Evolutionary conservation across 2,888 invertebrate genomes (phyloP), one percentile per base, ranked within the genome.

Genomic region (Eupithecia inturbata): DNA sequence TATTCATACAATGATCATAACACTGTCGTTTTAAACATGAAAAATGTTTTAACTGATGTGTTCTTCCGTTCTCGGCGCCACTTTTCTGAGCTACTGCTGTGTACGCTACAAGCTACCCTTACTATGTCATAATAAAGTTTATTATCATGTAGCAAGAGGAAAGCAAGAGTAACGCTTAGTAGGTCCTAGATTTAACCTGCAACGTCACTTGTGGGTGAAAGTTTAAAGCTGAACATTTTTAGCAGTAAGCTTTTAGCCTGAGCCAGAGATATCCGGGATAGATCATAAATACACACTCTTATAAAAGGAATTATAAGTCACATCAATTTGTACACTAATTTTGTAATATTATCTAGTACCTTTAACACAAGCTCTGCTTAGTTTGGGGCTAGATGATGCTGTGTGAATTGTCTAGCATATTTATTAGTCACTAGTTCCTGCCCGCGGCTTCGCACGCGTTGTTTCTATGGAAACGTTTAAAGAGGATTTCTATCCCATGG

Each of bases 41-140:
- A 76, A 73, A 77, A 76, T 75, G 71, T 72, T 75, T 60, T 57
- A 67, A 70, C 73, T 71, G 68, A 75, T 68, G 71, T 28, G 41
- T 74, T 49, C 74, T 77, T 79, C 77, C 76, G 76, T 69, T 71
- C 72, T 73, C 77, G 77, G 72, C 78, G 77, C 74, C 77, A 72
- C 22, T 53, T 60, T 26, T 76, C 73, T 67, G 67, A 53, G 12
- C 57, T 36, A 49, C 63, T 71, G 70, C 74, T 62, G 49, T 66
- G 63, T 66, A 68, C 62, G 63, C 62, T 60, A 45, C n/a, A 66
- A 39, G 31, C 14, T 71, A 57, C 9, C 36, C 39, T 53, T 71
- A 70, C 26, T 10, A 3, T 62, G 36, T 26, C 33, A 60, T 0
- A 1, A 26, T 73, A 74, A 28, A 73, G 70, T 68, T 74, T 62